Evolutionary conservation across 2,797 vertebrate genomes (phyloP).

Genomic region (Lerista edwardsae): DNA sequence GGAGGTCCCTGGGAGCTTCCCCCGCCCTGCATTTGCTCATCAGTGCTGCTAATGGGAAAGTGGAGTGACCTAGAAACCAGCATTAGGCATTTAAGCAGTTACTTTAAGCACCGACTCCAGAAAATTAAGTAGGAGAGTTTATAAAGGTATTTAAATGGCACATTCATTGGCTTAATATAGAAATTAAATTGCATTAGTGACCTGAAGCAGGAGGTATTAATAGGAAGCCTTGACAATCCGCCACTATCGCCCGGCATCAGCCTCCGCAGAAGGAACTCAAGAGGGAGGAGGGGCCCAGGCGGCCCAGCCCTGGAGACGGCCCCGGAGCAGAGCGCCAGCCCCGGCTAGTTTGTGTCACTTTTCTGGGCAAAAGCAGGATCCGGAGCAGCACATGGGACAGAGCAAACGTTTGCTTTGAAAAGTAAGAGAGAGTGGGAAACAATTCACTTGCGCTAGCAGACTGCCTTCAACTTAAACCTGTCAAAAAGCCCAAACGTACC

Average conservation of each 20-base stretch:
- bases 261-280: neutral
- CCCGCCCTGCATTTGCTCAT: neutral
- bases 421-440: neutral
- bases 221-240: neutral
- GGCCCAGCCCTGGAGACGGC: neutral
- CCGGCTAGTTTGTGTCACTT: neutral
- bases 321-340: neutral
- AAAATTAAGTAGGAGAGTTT: constrained; percentile 30
- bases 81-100: constrained; percentile 9
- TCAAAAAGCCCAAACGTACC: too few relatives aligned
- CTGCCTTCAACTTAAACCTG: neutral
- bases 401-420: neutral
- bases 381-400: neutral
- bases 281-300: neutral
- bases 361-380: neutral
- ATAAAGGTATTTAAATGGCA: constrained; percentile 30
- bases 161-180: constrained; percentile 20
- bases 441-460: neutral
- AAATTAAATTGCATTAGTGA: constrained; percentile 29
- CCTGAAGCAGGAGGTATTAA: constrained; percentile 14
- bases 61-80: neutral
- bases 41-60: neutral
- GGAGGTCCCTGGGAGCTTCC: neutral
- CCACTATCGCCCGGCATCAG: neutral
- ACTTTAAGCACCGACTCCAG: constrained; percentile 11